Evolutionary conservation across 92 coral and sea anemone genomes (phyloP).

Genomic region (Meandrina meandrites): DNA sequence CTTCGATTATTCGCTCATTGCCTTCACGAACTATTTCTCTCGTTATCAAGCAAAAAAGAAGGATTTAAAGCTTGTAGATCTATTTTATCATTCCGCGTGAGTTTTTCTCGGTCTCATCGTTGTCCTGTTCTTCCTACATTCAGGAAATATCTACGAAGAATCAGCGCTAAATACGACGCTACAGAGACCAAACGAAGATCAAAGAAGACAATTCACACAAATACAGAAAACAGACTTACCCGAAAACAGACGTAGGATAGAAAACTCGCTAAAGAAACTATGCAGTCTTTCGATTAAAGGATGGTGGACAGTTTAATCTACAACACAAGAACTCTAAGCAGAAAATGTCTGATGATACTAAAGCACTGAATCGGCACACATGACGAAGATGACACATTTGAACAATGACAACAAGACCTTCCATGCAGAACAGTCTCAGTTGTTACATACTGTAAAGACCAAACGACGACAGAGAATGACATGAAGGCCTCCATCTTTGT

Average conservation of each 20-base stretch:
- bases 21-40: neutral
- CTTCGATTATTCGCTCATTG: neutral
- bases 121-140: slow-evolving; percentile 1
- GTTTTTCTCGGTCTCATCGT: slow-evolving; percentile 10
- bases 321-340: neutral
- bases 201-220: neutral
- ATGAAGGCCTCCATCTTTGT: neutral
- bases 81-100: neutral
- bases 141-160: neutral
- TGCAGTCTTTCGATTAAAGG: neutral
- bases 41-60: neutral
- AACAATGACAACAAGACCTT: neutral
- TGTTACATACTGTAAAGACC: neutral
- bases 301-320: neutral
- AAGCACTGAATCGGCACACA: too few relatives aligned
- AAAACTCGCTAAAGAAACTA: neutral
- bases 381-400: neutral
- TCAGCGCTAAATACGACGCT: neutral
- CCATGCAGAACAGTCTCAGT: neutral
- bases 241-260: neutral
- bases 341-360: neutral
- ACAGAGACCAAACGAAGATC: neutral
- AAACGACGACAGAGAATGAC: neutral
- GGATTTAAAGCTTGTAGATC: neutral
- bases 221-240: neutral